Base-by-base conservation (phyloP, 2,888 invertebrate genomes). In the Spatulosminthurus flaviceps region DNA sequence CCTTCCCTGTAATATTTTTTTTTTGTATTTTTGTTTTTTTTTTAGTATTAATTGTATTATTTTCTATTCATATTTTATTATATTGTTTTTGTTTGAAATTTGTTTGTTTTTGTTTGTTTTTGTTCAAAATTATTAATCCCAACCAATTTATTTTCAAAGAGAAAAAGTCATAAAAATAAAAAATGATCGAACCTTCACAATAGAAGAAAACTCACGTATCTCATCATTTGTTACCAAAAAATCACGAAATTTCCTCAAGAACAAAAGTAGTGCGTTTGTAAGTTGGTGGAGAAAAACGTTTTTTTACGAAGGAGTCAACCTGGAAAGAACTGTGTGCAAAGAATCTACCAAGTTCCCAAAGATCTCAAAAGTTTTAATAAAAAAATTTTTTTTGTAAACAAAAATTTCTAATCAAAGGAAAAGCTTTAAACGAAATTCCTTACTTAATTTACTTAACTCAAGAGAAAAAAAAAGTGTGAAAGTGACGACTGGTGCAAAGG, bases 11-110 rank as follows among this genome's bases (percentile, higher is more conserved):
- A 19, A 11, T 51, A 11, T 51, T 51, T 11, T 51, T 51, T 51
- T 51, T 2, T 51, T 9, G 9, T 51, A 51, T 13, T 51, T 51
- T 51, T 51, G 51, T 51, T 51, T 5, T 51, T 51, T 51, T 51
- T 51, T 51, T 19, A 69, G 13, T 29, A 29, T 69, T 69, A 69
- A 29, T 66, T 24, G 22, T 24, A 69, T 69, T 34, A n/a, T 66
- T 7, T 24, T 26, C 9, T 66, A 24, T 66, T 24, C 19, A 9
- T 5, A 7, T 34, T 4, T 34, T 34, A 34, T 34, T 34, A n/a
- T n/a, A n/a, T n/a, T n/a, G n/a, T n/a, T n/a, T n/a, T n/a, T n/a
- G n/a, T n/a, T 34, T 34, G 4, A 34, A 34, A 34, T 34, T 34
- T 7, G 34, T 7, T 9, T 7, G 24, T 7, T 2, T 26, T 66